Evolutionary conservation across 2,888 invertebrate species (phyloP), one percentile per base, ranked within the genome.

Genomic region (Plemyria rubiginata): DNA sequence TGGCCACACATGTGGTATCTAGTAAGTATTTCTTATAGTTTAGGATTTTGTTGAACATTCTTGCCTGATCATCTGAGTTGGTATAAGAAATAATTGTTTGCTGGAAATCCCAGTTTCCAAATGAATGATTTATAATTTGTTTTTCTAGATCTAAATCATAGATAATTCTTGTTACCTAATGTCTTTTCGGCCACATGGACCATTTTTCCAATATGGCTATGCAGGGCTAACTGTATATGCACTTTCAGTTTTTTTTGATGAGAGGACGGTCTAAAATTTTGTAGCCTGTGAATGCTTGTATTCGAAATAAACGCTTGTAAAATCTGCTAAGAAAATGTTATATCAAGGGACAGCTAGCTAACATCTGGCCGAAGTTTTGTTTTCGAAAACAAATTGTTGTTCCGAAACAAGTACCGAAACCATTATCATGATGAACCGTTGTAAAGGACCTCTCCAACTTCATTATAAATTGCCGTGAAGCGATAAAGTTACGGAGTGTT

Each of bases 1-100:
- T 99, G 99, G 99, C 95, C 96, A 40, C 95, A 96, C 75, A 98
- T 98, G 98, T 99, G 99, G 99, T 99, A 99, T 92, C 93, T 99
- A 95, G 98, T 98, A 93, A 95, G 97, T 95, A 71, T 22, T n/a
- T 29, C 12, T 7, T 48, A 22, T 49, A 12, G 54, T 36, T 7
- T 13, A 22, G 22, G 1, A 22, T 28, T 48, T 4, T 28, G 12
- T 7, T 48, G 6, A 32, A 5, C 32, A 32, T 32, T 32, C 8
- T 32, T 32, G 5, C 5, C 32, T n/a, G n/a, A n/a, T n/a, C n/a
- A n/a, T n/a, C n/a, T n/a, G n/a, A n/a, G n/a, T n/a, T n/a, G n/a
- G n/a, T n/a, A n/a, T n/a, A n/a, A n/a, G n/a, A n/a, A n/a, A n/a
- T n/a, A n/a, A n/a, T n/a, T n/a, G n/a, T n/a, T n/a, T n/a, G n/a